Evolutionary conservation across 2,888 invertebrate species (phyloP).

Genomic region (Hesperia comma): DNA sequence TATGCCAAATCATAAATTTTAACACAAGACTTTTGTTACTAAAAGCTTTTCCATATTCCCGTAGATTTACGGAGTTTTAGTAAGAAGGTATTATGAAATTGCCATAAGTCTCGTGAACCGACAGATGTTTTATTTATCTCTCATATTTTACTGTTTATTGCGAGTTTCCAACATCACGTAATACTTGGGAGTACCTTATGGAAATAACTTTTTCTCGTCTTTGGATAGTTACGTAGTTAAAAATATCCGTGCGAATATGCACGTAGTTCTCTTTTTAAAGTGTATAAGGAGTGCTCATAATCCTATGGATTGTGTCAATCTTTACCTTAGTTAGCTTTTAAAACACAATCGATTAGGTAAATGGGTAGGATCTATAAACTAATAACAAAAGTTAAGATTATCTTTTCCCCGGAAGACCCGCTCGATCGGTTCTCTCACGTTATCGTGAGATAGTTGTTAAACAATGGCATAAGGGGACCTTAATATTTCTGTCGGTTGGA

Average conservation of each 20-base stretch:
- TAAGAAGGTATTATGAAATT: constrained; percentile 61
- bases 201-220: constrained; percentile 45
- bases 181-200: constrained; percentile 47
- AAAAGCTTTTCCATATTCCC: constrained; percentile 6
- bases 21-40: not conserved
- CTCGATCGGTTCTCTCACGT: too few species aligned
- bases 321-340: too few species aligned
- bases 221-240: constrained; percentile 49
- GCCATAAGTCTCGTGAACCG: constrained; percentile 62
- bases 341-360: too few species aligned
- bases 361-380: too few species aligned
- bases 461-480: too few species aligned
- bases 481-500: too few species aligned
- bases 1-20: too few species aligned
- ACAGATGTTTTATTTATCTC: constrained; percentile 70
- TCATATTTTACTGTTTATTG: constrained; percentile 70
- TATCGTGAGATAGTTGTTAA: too few species aligned
- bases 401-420: too few species aligned
- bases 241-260: constrained; percentile 40
- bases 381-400: too few species aligned
- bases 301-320: too few species aligned
- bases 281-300: not conserved
- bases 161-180: constrained; percentile 68
- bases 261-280: constrained; percentile 4
- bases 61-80: constrained; percentile 54